Evolutionary conservation across 1,140 invertebrate genomes (phyloP).

Genomic region (Temnothorax longispinosus): DNA sequence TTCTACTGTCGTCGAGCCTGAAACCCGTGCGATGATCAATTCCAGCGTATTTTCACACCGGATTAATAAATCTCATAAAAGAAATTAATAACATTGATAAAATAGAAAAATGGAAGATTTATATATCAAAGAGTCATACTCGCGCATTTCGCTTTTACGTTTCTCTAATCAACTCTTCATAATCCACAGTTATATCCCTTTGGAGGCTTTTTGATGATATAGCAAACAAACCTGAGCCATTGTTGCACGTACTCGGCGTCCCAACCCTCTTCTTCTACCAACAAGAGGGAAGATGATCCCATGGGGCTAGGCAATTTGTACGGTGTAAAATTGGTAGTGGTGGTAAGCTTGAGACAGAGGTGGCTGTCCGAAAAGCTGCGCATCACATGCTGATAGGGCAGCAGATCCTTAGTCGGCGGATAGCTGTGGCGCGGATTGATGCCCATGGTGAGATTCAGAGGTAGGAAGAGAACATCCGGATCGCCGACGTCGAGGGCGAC

Average conservation of each 20-base stretch:
- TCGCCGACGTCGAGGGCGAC: slow-evolving; percentile 87
- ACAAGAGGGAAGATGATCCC: slow-evolving; percentile 77
- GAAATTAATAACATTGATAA: not conserved
- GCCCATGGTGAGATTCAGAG: slow-evolving; percentile 88
- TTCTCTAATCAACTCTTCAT: not conserved
- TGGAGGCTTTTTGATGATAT: not conserved
- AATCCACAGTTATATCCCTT: not conserved
- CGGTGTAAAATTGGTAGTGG: slow-evolving; percentile 83
- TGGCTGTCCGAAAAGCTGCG: slow-evolving; percentile 91
- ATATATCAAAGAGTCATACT: not conserved
- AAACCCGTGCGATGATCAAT: slow-evolving; percentile 25
- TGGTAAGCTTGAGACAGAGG: slow-evolving; percentile 89
- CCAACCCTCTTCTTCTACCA: slow-evolving; percentile 88
- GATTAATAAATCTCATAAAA: not conserved
- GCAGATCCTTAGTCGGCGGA: slow-evolving; percentile 88
- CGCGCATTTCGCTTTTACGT: not conserved
- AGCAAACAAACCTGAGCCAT: slow-evolving; percentile 86
- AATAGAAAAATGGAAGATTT: not conserved
- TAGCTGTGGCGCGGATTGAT: slow-evolving; percentile 90
- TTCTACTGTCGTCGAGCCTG: slow-evolving; percentile 89
- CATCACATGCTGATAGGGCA: slow-evolving; percentile 91
- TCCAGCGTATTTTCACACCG: not conserved
- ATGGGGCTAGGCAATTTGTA: slow-evolving; percentile 77
- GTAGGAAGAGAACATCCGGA: slow-evolving; percentile 90
- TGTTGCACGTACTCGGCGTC: slow-evolving; percentile 92